These are phyloP conservation scores for Atethmia centrago DNA, from an alignment of 2,888 invertebrate species.

Conservation along the genomic window DNA sequence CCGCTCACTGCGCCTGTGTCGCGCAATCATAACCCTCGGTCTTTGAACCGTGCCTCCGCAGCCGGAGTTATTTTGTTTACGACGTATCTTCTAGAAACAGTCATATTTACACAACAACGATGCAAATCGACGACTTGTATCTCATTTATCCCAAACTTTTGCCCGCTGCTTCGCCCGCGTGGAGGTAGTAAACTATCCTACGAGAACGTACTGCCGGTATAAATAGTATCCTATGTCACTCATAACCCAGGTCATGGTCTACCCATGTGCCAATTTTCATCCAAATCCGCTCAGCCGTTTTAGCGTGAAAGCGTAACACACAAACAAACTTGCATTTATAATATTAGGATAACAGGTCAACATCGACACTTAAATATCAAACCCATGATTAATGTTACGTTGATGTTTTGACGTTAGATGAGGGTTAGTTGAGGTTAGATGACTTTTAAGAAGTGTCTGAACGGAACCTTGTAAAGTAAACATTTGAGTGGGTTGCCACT, in stretches of 20 bases:
- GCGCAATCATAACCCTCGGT: conserved; percentile 76
- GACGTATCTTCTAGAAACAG: conserved; percentile 74
- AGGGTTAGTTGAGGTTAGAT: not conserved
- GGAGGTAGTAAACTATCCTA: too few relatives aligned
- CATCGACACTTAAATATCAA: conserved; percentile 21
- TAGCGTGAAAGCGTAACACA: too few relatives aligned
- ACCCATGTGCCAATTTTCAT: too few relatives aligned
- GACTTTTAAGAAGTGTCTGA: not conserved
- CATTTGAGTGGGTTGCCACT: not conserved
- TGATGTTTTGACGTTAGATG: conserved; percentile 4
- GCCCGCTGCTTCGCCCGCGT: too few relatives aligned
- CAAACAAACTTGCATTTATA: too few relatives aligned
- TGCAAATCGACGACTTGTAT: conserved; percentile 12
- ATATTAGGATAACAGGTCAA: not conserved
- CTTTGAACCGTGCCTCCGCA: conserved; percentile 80
- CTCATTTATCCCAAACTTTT: conserved; percentile 4
- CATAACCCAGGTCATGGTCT: too few relatives aligned
- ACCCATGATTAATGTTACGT: conserved; percentile 1
- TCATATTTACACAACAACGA: conserved; percentile 45
- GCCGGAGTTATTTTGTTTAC: conserved; percentile 76
- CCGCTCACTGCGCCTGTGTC: conserved; percentile 62
- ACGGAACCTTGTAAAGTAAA: conserved; percentile 3
- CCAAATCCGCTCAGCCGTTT: too few relatives aligned
- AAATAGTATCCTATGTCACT: too few relatives aligned
- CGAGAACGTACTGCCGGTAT: too few relatives aligned